A percentile compares a stretch with the other conserved stretches of the same genome.
Evolutionary conservation across 2,888 invertebrate genomes (phyloP).

Genomic region (Notocelia uddmanniana): DNA sequence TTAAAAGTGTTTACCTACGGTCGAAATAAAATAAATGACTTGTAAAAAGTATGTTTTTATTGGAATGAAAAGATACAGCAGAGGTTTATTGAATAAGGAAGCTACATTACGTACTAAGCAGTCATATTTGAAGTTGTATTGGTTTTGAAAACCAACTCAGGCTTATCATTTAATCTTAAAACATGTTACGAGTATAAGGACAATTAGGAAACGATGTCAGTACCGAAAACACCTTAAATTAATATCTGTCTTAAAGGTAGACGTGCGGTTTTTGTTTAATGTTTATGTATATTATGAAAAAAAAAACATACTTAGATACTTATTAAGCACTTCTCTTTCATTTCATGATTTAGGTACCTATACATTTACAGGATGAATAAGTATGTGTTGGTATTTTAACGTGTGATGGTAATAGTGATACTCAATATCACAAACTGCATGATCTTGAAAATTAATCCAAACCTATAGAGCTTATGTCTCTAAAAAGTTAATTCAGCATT

Average conservation of each 20-base stretch:
- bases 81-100: constrained; percentile 55
- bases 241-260: background rate
- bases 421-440: no score
- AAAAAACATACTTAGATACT: no score
- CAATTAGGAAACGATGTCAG: background rate
- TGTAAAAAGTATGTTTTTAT: constrained; percentile 71
- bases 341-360: no score
- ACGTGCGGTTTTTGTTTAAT: background rate
- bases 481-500: no score
- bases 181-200: background rate
- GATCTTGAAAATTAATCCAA: no score
- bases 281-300: background rate
- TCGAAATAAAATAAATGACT: constrained; percentile 57
- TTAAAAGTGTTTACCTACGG: no score
- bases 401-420: no score
- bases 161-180: background rate
- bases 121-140: constrained; percentile 35
- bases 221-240: background rate
- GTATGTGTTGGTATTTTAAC: no score
- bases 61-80: constrained; percentile 65
- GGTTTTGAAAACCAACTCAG: constrained; percentile 7
- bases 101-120: constrained; percentile 57
- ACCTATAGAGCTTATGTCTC: no score
- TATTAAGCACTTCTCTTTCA: no score
- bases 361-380: no score